Percentiles rank a stretch among this genome's conserved stretches.
Evolutionary conservation across 2,797 vertebrate genomes (phyloP).

Genomic region (Macropodus opercularis): DNA sequence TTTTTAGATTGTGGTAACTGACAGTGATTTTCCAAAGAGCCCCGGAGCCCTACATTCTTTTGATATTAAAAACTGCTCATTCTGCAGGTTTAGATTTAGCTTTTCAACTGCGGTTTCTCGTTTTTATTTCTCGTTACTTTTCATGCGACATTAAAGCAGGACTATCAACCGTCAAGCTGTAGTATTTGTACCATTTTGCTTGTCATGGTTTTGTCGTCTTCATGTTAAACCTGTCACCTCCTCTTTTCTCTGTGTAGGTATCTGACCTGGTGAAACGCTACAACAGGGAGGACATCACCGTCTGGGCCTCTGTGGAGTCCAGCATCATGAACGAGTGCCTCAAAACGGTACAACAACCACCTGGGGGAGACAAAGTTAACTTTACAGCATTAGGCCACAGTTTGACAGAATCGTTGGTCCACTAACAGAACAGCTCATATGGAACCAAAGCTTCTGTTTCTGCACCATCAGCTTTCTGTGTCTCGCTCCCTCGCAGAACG

Average conservation of each 20-base stretch:
- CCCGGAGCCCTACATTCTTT: too few relatives aligned
- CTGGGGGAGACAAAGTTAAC: constrained; percentile 38
- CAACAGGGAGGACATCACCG: constrained; percentile 79
- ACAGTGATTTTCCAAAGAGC: too few relatives aligned
- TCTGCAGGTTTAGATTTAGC: too few relatives aligned
- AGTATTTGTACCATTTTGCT: too few relatives aligned
- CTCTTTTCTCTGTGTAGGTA: constrained; percentile 68
- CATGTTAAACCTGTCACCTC: not conserved
- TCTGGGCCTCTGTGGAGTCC: constrained; percentile 83
- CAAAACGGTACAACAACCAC: constrained; percentile 70
- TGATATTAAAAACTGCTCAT: too few relatives aligned
- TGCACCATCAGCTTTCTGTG: not conserved
- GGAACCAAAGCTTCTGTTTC: not conserved
- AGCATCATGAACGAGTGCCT: constrained; percentile 81
- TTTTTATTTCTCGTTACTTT: too few relatives aligned
- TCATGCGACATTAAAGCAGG: too few relatives aligned
- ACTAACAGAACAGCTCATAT: not conserved
- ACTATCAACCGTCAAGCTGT: too few relatives aligned
- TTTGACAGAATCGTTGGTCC: too few relatives aligned
- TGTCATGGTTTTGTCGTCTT: too few relatives aligned
- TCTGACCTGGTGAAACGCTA: constrained; percentile 80
- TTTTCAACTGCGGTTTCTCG: too few relatives aligned
- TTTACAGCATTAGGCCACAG: not conserved
- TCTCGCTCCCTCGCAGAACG: constrained; percentile 68
- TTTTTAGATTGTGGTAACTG: too few relatives aligned